Evolutionary conservation across 2,113 vertebrate genomes (phyloP), one percentile per base, ranked within the genome.

Genomic region (Stictonetta naevosa): DNA sequence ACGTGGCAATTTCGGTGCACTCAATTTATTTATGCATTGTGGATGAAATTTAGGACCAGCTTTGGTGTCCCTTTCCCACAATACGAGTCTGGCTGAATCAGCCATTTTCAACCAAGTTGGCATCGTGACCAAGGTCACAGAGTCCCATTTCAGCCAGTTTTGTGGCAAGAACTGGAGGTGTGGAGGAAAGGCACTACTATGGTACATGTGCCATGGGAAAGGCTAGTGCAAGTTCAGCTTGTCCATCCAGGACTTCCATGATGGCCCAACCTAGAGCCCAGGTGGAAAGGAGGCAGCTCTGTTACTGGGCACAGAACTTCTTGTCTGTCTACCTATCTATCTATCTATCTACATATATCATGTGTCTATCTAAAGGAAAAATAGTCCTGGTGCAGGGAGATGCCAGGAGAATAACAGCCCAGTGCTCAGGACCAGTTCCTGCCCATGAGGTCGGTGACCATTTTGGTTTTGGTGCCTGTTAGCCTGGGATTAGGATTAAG

Each of bases 201-300:
- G 38, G 34, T 16, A 16, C 18, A 9, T 4, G 12, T 48, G 11
- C 18, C 8, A 8, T 7, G 36, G 42, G 34, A 31, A 76, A 75
- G 34, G 60, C 6, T 25, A 40, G 33, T 33, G 29, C 20, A 59
- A 18, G 59, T 55, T 60, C 48, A 52, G 8, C 8, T 5, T 82
- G 55, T 4, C 21, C 46, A 13, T 36, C 11, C 17, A 6, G 40
- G 15, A 50, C 7, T 28, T 40, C 13, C 1, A 0, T 13, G 23
- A 17, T 6, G 4, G n/a, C 4, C 8, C 74, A 92, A 14, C 20
- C 53, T 78, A 55, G 36, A 73, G 23, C 15, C 23, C 53, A 81
- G 15, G 3, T 33, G 26, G 46, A 12, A 53, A 81, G 25, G n/a
- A 73, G 68, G 21, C 14, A 77, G 23, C 31, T 81, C 42, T 60